phyloP scores from a whole-genome alignment of 2,888 invertebrate species.

The Eilema griseolum region DNA sequence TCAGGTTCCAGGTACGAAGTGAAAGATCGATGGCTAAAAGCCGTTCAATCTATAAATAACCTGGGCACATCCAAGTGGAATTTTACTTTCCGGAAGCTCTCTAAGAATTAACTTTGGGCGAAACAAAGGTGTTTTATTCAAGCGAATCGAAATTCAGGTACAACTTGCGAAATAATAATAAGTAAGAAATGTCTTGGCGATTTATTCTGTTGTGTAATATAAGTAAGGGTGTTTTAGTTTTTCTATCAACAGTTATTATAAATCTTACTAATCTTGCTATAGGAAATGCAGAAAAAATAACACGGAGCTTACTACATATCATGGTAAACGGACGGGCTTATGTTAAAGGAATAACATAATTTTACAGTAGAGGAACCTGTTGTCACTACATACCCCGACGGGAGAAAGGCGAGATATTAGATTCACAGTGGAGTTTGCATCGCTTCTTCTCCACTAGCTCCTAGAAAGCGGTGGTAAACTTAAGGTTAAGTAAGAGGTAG shows the following conservation, averaged over 20 bases:
- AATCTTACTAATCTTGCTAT: neutral
- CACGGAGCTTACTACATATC: no score
- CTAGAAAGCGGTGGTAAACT: no score
- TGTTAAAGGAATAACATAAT: no score
- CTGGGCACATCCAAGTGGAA: slow-evolving; percentile 46
- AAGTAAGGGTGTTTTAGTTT: neutral
- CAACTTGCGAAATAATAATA: slow-evolving; percentile 13
- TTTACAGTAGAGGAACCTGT: no score
- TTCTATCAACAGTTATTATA: neutral
- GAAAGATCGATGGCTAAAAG: slow-evolving; percentile 59
- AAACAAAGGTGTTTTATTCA: slow-evolving; percentile 30
- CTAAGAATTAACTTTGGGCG: slow-evolving; percentile 43
- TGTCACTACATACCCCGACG: no score
- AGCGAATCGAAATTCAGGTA: slow-evolving; percentile 17
- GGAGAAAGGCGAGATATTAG: no score
- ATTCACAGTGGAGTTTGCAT: no score
- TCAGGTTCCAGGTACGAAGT: slow-evolving; percentile 27
- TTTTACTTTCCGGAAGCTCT: slow-evolving; percentile 50
- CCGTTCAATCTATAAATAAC: slow-evolving; percentile 65
- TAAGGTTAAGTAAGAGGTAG: no score
- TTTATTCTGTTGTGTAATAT: neutral
- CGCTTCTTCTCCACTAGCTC: no score
- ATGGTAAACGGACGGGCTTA: no score
- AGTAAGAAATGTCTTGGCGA: slow-evolving; percentile 1
- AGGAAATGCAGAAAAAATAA: no score